These are phyloP conservation scores for Nycticorax nycticorax DNA, from an alignment of 2,113 vertebrate genomes.

Conservation along the genomic window DNA sequence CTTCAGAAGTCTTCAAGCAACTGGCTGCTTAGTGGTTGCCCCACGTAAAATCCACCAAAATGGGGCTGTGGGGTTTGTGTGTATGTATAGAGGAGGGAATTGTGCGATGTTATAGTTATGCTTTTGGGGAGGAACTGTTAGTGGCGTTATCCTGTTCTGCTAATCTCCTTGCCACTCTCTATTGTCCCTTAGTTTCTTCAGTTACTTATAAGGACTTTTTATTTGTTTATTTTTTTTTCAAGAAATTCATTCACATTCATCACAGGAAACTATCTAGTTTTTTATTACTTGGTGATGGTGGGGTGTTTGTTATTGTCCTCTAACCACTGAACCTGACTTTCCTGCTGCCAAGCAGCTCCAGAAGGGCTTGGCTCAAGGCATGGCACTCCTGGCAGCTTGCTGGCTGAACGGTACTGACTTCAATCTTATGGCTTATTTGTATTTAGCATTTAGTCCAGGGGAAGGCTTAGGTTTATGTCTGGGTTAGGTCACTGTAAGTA, in stretches of 20 bases:
- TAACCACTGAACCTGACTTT: background rate
- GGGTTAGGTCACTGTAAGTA: background rate
- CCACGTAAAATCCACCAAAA: background rate
- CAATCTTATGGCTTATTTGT: background rate
- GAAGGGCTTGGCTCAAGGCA: background rate
- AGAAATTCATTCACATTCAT: background rate
- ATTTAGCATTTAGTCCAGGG: background rate
- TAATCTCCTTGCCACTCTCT: background rate
- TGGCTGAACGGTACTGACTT: background rate
- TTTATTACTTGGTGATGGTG: background rate
- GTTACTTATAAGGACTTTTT: background rate
- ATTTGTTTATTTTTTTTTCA: background rate
- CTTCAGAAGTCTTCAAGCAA: background rate
- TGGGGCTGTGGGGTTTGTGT: background rate
- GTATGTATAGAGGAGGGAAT: background rate
- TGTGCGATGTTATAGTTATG: background rate
- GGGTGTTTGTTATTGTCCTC: background rate
- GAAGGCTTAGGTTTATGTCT: background rate
- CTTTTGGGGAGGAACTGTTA: background rate
- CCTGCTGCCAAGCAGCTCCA: background rate
- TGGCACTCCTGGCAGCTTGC: background rate
- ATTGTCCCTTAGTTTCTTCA: background rate
- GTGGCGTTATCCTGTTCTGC: background rate
- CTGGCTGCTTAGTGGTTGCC: background rate
- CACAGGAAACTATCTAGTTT: background rate